phyloP scores from a whole-genome alignment of 2,888 invertebrate species.

The Epirrhoe tristata region DNA sequence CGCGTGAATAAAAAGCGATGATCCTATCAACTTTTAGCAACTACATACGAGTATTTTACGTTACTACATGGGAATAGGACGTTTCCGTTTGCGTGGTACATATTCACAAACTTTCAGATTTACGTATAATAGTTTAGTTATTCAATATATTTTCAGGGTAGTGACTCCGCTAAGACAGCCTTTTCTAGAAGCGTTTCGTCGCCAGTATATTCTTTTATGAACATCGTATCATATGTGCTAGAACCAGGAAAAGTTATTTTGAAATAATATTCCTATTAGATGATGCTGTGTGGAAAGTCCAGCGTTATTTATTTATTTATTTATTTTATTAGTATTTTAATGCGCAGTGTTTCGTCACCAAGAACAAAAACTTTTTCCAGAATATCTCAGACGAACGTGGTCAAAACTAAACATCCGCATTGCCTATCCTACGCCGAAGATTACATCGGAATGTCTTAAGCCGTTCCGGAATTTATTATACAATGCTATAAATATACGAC shows the following conservation, averaged over 20 bases:
- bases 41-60: slow-evolving; percentile 1
- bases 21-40: slow-evolving; percentile 20
- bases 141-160: no score
- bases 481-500: not conserved
- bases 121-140: no score
- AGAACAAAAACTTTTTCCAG: slow-evolving; percentile 40
- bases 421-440: slow-evolving; percentile 45
- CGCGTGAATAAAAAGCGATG: slow-evolving; percentile 44
- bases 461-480: slow-evolving; percentile 36
- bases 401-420: slow-evolving; percentile 45
- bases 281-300: no score
- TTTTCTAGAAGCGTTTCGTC: no score
- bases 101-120: no score
- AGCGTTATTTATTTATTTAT: no score
- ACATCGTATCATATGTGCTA: no score
- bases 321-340: slow-evolving; percentile 37
- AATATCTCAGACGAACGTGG: slow-evolving; percentile 38
- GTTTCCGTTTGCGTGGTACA: no score
- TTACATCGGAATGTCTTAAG: slow-evolving; percentile 49
- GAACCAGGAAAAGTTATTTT: no score
- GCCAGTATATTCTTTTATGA: no score
- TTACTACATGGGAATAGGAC: not conserved
- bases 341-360: slow-evolving; percentile 18
- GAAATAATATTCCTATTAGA: no score
- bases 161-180: no score